Base-by-base conservation (phyloP, 2,113 vertebrate species). In the Urocolius indicus region DNA sequence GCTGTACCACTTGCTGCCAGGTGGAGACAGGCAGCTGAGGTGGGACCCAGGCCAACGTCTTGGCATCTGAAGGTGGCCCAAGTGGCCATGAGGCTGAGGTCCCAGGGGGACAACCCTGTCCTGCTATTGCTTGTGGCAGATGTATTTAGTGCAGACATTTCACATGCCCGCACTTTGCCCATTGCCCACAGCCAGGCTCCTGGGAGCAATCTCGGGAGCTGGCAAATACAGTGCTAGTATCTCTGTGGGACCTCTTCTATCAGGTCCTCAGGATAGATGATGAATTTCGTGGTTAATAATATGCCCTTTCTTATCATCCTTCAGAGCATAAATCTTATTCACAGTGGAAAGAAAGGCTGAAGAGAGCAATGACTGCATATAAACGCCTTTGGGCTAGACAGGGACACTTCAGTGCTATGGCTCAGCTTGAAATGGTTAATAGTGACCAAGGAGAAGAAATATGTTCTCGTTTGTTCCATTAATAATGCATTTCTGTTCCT, bases 141-240 rank as follows among this genome's bases (percentile, higher is more conserved):
- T n/a, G 91, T 48, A 30, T 19, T 66, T 7, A 27, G 41, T 16
- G n/a, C 41, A 52, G 36, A 17, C 16, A 3, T 34, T 65, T 36
- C 16, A 4, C 36, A 4, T 6, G 13, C 51, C n/a, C 1, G 0
- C 1, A 0, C 38, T 43, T 43, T 9, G 57, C 51, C 34, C 38
- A 41, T 12, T 41, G 38, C 38, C 38, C 38, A 41, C 45, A 27
- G 36, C 26, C 20, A 18, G 22, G 23, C 26, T 74, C 32, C 46
- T 3, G 11, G 34, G 68, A 69, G 51, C 45, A 26, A 18, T 16
- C 79, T 84, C 57, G 3, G 45, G 57, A 91, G 58, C 1, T n/a
- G 34, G 57, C 63, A 55, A 68, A 79, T 19, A n/a, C 5, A 49
- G 62, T 1, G 1, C 61, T 55, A 71, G 57, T 57, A 55, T 36